Evolutionary conservation across 1,140 invertebrate genomes (phyloP).

Genomic region (Papilio xuthus): DNA sequence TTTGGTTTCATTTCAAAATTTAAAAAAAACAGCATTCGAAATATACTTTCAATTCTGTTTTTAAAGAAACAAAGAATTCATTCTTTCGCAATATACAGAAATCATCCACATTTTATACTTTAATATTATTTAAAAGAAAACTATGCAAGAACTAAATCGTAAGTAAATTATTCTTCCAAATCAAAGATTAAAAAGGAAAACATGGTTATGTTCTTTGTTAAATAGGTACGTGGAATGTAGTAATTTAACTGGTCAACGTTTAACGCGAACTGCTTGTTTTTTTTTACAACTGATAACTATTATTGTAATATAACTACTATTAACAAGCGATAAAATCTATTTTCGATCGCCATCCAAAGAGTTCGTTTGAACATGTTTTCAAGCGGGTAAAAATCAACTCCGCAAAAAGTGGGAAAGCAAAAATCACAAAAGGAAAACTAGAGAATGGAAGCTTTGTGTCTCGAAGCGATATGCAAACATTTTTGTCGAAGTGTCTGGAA

Average conservation of each 20-base stretch:
- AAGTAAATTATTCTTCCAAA: too few relatives aligned
- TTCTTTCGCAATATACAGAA: too few relatives aligned
- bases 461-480: slow-evolving; percentile 10
- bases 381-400: neutral
- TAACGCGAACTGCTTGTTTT: neutral
- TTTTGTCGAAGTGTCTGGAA: neutral
- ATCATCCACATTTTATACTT: too few relatives aligned
- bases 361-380: neutral
- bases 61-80: too few relatives aligned
- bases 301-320: neutral
- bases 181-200: too few relatives aligned
- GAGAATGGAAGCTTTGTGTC: slow-evolving; percentile 1
- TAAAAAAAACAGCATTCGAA: neutral
- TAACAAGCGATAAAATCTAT: neutral
- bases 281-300: neutral
- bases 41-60: too few relatives aligned
- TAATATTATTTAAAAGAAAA: too few relatives aligned
- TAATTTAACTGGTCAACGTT: neutral
- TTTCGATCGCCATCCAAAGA: neutral
- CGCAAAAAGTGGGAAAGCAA: neutral
- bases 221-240: neutral
- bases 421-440: slow-evolving; percentile 12
- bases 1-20: neutral
- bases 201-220: too few relatives aligned
- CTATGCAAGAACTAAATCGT: too few relatives aligned